Conservation (phyloP, 2,888 invertebrate genomes). For the Euproctis similis region DNA sequence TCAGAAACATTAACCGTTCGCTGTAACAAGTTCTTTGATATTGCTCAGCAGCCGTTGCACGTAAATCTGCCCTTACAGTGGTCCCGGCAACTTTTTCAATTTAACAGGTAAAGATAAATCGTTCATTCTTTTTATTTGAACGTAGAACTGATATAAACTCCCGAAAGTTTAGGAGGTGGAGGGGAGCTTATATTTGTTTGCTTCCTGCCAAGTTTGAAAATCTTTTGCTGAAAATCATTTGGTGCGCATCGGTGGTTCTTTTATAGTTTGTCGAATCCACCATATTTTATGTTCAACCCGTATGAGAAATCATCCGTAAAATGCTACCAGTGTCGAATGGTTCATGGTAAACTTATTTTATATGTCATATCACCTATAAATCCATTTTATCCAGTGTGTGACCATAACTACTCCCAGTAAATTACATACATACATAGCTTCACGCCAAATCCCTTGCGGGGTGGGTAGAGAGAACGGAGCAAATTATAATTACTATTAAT, state of each 20-base stretch:
- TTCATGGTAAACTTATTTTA: too few species aligned
- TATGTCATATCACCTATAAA: too few species aligned
- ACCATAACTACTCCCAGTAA: too few species aligned
- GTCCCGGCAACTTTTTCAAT: slow-evolving; percentile 73
- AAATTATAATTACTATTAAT: too few species aligned
- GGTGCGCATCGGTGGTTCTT: slow-evolving; percentile 8
- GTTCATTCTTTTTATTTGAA: slow-evolving; percentile 74
- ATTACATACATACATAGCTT: too few species aligned
- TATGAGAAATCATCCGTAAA: too few species aligned
- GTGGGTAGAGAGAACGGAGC: too few species aligned
- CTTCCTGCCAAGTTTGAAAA: slow-evolving; percentile 51
- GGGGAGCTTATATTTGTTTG: slow-evolving; percentile 50
- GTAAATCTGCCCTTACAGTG: slow-evolving; percentile 70
- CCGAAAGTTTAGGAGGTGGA: slow-evolving; percentile 47
- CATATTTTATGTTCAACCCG: slow-evolving; percentile 9
- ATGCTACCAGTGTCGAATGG: too few species aligned
- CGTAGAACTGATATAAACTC: slow-evolving; percentile 71
- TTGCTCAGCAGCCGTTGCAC: slow-evolving; percentile 67
- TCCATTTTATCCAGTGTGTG: too few species aligned
- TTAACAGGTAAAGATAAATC: slow-evolving; percentile 75
- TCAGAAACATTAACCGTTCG: slow-evolving; percentile 43
- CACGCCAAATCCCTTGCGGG: too few species aligned
- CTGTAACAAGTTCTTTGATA: slow-evolving; percentile 72
- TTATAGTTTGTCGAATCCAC: slow-evolving; percentile 18
- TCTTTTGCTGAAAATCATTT: slow-evolving; percentile 40